A percentile compares a stretch with the other conserved stretches of the same genome.
These are phyloP conservation scores for Piscicola geometra DNA, from an alignment of 2,888 invertebrate species.

Conservation along the genomic window DNA sequence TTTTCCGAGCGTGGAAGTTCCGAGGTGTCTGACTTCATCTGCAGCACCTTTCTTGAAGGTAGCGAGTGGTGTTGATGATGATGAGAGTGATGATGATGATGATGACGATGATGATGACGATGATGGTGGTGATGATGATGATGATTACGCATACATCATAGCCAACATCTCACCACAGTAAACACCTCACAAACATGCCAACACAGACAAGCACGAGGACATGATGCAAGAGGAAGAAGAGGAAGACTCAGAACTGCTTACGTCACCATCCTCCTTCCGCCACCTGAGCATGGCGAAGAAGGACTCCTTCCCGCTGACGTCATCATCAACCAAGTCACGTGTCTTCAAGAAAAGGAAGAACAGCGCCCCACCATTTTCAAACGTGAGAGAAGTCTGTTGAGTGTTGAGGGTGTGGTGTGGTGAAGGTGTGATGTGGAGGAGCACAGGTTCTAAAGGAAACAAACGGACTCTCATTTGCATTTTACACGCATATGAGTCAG, in stretches of 20 bases:
- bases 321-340: neutral
- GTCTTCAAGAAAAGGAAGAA: neutral
- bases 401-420: too few relatives aligned
- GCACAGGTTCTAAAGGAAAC: too few relatives aligned
- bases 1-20: conserved; percentile 98
- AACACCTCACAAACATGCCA: neutral
- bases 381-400: neutral
- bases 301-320: neutral
- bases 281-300: neutral
- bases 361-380: neutral
- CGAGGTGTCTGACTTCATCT: conserved; percentile 98
- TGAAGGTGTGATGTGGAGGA: too few relatives aligned
- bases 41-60: conserved; percentile 97
- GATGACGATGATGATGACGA: conserved; percentile 23
- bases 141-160: too few relatives aligned
- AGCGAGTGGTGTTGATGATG: conserved; percentile 44
- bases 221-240: neutral
- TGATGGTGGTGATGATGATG: conserved; percentile 18
- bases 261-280: neutral
- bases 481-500: too few relatives aligned
- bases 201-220: conserved; percentile 1
- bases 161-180: neutral
- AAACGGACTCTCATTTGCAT: too few relatives aligned
- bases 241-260: neutral
- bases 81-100: conserved; percentile 21